Conservation (phyloP, 2,888 invertebrate species). For the Scaptomyza caliginosa region DNA sequence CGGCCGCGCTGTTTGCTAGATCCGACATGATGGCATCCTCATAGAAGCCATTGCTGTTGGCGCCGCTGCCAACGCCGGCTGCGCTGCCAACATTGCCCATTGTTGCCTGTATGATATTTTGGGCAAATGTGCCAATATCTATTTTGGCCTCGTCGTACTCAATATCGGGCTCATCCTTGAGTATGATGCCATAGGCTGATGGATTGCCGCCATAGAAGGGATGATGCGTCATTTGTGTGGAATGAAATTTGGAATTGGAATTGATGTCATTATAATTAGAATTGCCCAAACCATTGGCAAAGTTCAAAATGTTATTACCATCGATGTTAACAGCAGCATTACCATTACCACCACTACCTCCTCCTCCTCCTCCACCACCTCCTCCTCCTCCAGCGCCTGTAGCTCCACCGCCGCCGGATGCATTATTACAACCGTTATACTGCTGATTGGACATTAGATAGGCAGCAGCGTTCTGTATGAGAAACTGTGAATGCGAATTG, state of each 20-base stretch:
- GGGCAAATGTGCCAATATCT: slow-evolving; percentile 85
- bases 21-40: slow-evolving; percentile 94
- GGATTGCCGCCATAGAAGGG: slow-evolving; percentile 85
- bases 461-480: slow-evolving; percentile 86
- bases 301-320: slow-evolving; percentile 83
- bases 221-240: slow-evolving; percentile 59
- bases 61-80: neutral
- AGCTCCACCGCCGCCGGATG: slow-evolving; percentile 2
- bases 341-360: slow-evolving; percentile 84
- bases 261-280: slow-evolving; percentile 75
- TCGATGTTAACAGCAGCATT: slow-evolving; percentile 57
- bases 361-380: slow-evolving; percentile 74
- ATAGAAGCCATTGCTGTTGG: slow-evolving; percentile 83
- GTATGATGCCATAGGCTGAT: slow-evolving; percentile 91
- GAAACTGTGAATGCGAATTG: slow-evolving; percentile 86
- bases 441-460: slow-evolving; percentile 86
- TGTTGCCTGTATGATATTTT: slow-evolving; percentile 81
- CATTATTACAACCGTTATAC: slow-evolving; percentile 27
- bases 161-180: slow-evolving; percentile 92
- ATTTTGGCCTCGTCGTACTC: slow-evolving; percentile 91
- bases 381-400: slow-evolving; percentile 40
- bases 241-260: slow-evolving; percentile 75
- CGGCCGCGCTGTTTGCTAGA: slow-evolving; percentile 85
- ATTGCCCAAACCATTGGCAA: slow-evolving; percentile 78
- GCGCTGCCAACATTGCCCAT: slow-evolving; percentile 54